A percentile compares a stretch with the other conserved stretches of the same genome.
Conservation (phyloP, 2,113 vertebrate genomes). For the Mus pahari region DNA sequence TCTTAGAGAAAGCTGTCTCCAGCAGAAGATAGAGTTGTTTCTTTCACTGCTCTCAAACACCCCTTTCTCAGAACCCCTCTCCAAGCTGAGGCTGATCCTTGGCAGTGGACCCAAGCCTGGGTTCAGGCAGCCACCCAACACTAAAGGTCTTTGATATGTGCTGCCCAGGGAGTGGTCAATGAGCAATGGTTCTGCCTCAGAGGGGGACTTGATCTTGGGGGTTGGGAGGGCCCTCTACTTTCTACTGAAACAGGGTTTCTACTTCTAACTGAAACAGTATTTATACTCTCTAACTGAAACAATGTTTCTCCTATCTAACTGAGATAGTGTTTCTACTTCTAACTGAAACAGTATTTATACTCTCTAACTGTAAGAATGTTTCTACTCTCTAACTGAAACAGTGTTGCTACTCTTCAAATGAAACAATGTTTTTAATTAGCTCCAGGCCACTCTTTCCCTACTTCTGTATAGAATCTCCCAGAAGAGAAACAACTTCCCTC, state of each 20-base stretch:
- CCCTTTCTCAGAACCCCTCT: too few relatives aligned
- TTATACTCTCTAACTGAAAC: too few relatives aligned
- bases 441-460: not conserved
- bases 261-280: not conserved
- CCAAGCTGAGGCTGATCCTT: too few relatives aligned
- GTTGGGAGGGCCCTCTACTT: rapidly evolving
- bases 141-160: rapidly evolving
- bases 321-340: not conserved
- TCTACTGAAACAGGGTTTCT: not conserved
- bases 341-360: not conserved
- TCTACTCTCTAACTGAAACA: not conserved
- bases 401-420: too few relatives aligned
- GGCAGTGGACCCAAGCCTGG: not conserved
- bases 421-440: not conserved
- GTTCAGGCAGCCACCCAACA: rapidly evolving
- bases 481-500: not conserved
- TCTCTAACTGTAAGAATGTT: not conserved
- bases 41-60: too few relatives aligned
- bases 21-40: too few relatives aligned
- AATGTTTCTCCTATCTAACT: too few relatives aligned
- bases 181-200: too few relatives aligned
- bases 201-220: not conserved
- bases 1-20: too few relatives aligned
- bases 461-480: not conserved
- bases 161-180: rapidly evolving